A percentile compares a stretch with the other conserved stretches of the same genome.
Conservation (phyloP, 1,140 invertebrate genomes). For the Neotoxoptera formosana region DNA sequence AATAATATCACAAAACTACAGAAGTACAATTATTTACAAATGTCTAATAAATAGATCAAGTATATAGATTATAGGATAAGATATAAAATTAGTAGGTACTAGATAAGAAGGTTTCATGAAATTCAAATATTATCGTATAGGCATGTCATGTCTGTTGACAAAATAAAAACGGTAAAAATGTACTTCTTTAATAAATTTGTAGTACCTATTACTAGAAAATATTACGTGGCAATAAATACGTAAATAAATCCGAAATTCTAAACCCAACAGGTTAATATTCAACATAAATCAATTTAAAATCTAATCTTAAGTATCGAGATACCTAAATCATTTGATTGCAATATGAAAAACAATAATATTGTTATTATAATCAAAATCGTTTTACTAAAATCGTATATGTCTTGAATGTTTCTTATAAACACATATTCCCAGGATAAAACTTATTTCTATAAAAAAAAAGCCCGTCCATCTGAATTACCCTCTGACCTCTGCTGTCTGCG, state of each 20-base stretch:
- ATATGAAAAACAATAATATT: background rate
- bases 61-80: background rate
- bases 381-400: background rate
- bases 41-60: background rate
- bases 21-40: too few species aligned
- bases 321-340: background rate
- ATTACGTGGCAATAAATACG: background rate
- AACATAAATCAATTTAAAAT: background rate
- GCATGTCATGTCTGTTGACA: background rate
- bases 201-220: background rate
- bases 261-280: background rate
- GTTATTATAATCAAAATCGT: background rate
- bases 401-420: background rate
- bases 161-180: background rate
- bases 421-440: background rate
- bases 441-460: too few species aligned
- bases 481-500: background rate
- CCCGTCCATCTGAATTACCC: too few species aligned
- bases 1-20: background rate
- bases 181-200: background rate
- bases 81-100: background rate
- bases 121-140: background rate
- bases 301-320: background rate
- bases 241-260: background rate
- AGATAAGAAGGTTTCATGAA: background rate